phyloP scores from a whole-genome alignment of 2,888 invertebrate species.

The Hypolimnas misippus region DNA sequence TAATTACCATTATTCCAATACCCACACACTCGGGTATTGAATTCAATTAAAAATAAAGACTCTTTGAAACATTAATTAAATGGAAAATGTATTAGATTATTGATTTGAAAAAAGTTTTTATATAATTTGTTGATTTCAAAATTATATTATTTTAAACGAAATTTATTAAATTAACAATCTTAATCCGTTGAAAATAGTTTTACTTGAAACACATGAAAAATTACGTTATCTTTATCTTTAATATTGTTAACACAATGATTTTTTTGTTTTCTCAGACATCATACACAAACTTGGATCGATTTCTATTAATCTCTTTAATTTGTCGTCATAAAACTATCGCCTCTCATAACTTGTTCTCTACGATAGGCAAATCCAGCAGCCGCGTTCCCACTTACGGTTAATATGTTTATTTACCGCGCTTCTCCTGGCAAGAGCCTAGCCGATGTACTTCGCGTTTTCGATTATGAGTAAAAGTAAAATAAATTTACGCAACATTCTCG shows the following conservation, averaged over 20 bases:
- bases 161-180: no score
- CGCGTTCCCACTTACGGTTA: slow-evolving; percentile 70
- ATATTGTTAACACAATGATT: no score
- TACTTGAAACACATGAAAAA: no score
- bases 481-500: slow-evolving; percentile 7
- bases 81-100: neutral
- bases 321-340: no score
- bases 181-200: no score
- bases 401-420: slow-evolving; percentile 74
- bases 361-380: slow-evolving; percentile 51
- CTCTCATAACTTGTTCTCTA: slow-evolving; percentile 42
- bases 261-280: no score
- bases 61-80: neutral
- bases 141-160: no score
- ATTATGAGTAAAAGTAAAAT: slow-evolving; percentile 20
- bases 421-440: slow-evolving; percentile 17
- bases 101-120: no score
- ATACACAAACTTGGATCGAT: no score
- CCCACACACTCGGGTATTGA: neutral
- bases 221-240: no score
- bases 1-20: neutral
- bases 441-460: slow-evolving; percentile 25
- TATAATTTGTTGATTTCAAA: no score
- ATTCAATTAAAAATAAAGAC: neutral
- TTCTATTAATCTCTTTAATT: no score